These are phyloP conservation scores for Caenorhabditis japonica DNA, from an alignment of 2,888 invertebrate species.

Conservation along the genomic window DNA sequence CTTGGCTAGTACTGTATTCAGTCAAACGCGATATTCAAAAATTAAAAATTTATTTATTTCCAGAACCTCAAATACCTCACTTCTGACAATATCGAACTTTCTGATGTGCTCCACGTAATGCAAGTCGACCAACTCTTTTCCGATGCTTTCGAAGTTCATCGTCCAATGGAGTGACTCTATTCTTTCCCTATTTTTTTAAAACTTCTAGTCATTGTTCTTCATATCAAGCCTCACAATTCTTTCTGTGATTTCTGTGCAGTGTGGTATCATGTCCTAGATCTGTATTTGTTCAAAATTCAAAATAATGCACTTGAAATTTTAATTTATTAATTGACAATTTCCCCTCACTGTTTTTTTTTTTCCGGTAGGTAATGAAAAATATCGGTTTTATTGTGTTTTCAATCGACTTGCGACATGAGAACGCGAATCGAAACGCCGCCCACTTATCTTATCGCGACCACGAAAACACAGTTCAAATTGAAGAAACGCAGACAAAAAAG, in stretches of 20 bases:
- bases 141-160: constrained; percentile 44
- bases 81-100: constrained; percentile 57
- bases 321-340: constrained; percentile 31
- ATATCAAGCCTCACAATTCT: constrained; percentile 22
- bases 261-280: constrained; percentile 33
- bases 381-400: no score
- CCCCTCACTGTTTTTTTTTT: not conserved
- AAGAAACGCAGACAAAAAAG: no score
- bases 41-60: not conserved
- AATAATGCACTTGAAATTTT: constrained; percentile 22
- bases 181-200: not conserved
- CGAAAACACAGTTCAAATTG: not conserved
- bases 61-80: constrained; percentile 58
- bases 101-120: constrained; percentile 55
- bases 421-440: no score
- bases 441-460: not conserved
- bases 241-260: constrained; percentile 36
- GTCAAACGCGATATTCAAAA: no score
- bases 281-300: constrained; percentile 1
- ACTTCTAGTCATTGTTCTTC: constrained; percentile 23
- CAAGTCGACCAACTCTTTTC: constrained; percentile 44
- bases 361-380: constrained; percentile 2
- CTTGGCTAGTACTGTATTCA: no score
- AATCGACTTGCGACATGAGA: no score
- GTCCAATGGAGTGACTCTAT: constrained; percentile 28